Percentiles rank a stretch among this genome's conserved stretches.
These are phyloP conservation scores for Erebia ligea DNA, from an alignment of 2,888 invertebrate species.

Conservation along the genomic window DNA sequence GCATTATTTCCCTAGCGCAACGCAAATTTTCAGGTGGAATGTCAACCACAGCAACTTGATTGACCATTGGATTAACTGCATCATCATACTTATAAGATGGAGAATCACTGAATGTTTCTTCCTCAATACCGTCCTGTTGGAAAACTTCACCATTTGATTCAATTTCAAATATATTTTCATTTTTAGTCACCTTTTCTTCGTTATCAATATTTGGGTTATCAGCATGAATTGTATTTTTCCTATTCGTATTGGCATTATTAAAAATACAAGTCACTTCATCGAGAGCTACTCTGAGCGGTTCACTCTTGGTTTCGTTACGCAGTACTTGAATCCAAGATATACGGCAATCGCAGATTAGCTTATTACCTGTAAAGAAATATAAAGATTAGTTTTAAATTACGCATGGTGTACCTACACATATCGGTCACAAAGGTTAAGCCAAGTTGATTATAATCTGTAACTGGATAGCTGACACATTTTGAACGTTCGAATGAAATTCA, in stretches of 20 bases:
- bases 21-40: constrained; percentile 62
- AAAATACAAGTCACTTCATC: constrained; percentile 86
- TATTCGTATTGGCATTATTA: constrained; percentile 43
- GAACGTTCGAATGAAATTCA: too few relatives aligned
- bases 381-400: background rate
- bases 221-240: constrained; percentile 42
- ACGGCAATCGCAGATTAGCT: constrained; percentile 91
- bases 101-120: constrained; percentile 54
- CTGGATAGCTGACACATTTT: too few relatives aligned
- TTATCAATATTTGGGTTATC: constrained; percentile 35
- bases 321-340: constrained; percentile 90
- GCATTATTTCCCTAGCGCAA: constrained; percentile 60
- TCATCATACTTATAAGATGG: constrained; percentile 59
- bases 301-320: constrained; percentile 89
- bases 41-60: constrained; percentile 62
- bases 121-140: constrained; percentile 56
- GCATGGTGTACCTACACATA: background rate
- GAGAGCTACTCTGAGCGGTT: constrained; percentile 85
- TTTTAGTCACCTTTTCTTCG: constrained; percentile 42
- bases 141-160: constrained; percentile 52
- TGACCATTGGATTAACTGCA: constrained; percentile 54
- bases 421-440: too few relatives aligned
- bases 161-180: constrained; percentile 53
- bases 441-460: too few relatives aligned
- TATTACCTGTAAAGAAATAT: constrained; percentile 85